Percentiles rank a stretch among this genome's conserved stretches.
Conservation (phyloP, 2,113 vertebrate genomes). For the Lota lota region DNA sequence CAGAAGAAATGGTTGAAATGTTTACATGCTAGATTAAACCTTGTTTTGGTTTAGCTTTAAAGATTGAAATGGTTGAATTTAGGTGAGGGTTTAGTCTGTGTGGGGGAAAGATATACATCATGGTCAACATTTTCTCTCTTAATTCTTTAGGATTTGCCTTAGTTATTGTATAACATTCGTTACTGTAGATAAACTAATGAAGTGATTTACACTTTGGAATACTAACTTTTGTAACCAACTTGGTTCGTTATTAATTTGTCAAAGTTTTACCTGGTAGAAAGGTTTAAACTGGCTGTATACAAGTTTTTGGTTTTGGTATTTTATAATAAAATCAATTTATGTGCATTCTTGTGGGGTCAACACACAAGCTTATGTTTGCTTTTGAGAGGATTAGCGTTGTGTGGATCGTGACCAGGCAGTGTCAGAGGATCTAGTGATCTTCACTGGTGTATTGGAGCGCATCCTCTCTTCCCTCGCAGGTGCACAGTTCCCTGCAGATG, state of each 20-base stretch:
- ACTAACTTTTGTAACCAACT: conserved; percentile 44
- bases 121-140: conserved; percentile 30
- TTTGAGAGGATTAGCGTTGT: background rate
- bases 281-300: conserved; percentile 34
- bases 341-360: conserved; percentile 7
- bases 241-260: conserved; percentile 20
- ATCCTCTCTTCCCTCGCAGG: conserved; percentile 51
- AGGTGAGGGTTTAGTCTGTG: no score
- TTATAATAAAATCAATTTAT: conserved; percentile 25
- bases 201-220: conserved; percentile 31
- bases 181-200: conserved; percentile 44
- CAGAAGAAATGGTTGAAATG: no score
- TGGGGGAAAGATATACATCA: no score
- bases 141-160: conserved; percentile 55
- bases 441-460: conserved; percentile 43
- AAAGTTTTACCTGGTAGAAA: conserved; percentile 39
- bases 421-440: conserved; percentile 16
- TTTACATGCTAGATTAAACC: no score
- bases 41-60: no score
- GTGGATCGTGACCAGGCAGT: background rate
- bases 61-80: no score
- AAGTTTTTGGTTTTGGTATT: conserved; percentile 26
- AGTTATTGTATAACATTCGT: conserved; percentile 72
- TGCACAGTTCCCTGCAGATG: conserved; percentile 71
- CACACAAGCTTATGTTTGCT: no score